Base-by-base conservation (phyloP, 2,797 vertebrate genomes). In the Schizothorax lantsangensis region DNA sequence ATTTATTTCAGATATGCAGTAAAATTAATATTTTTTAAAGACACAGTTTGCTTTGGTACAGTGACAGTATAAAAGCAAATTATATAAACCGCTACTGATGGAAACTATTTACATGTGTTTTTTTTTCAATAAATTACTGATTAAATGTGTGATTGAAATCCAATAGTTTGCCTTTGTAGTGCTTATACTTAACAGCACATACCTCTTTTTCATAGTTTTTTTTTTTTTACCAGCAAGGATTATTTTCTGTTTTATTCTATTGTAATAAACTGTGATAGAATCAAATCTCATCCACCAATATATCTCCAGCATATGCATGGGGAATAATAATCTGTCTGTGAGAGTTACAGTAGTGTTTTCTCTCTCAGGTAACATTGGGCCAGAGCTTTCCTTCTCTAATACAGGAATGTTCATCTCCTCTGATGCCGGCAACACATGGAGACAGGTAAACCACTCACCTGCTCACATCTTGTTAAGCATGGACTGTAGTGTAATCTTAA, bases 381-480 rank as follows among this genome's bases (percentile, higher is more conserved):
- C 95, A 6, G 97, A 99, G 89, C 95, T 99, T 90, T 97, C 97
- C 90, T 96, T 97, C 69, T 95, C 94, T 26, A 97, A 97, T 75
- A 94, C 96, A 90, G 96, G 96, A 0, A 96, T 98, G 93, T 99
- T 97, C 94, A 95, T 99, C 92, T 97, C 98, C 88, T 97, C 97
- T 15, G 98, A 99, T 88, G 97, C 96, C 84, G 98, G 97, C 87
- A 99, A 99, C 92, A 98, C 95, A 15, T 99, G 98, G 98, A 97
- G 97, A 95, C 97, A 99, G 96, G 98, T 99, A 88, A 87, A 84
- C 15, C 64, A n/a, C 59, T 85, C 12, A n/a, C 12, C 59, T 57
- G 0, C 38, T 80, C 40, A 21, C 73, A 57, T 36, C 33, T 47
- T 14, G 11, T 11, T 71, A 66, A n/a, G 64, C 43, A 14, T 33